Base-by-base conservation (phyloP, 2,888 invertebrate species). In the Disparrhopalites patrizii region DNA sequence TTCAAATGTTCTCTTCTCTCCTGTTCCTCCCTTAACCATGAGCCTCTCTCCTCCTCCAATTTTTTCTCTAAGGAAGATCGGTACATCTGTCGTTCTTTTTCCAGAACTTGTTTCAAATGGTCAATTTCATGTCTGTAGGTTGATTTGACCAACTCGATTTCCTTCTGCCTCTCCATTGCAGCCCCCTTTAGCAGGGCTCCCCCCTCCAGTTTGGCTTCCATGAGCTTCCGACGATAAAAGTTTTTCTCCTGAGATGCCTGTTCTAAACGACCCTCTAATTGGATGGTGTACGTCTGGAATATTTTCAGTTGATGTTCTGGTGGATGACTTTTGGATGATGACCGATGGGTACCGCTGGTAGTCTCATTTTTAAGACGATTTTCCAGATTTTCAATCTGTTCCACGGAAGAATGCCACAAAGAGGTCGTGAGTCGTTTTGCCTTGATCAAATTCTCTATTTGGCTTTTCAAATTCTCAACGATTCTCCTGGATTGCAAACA, bases 71-170 rank as follows among this genome's bases (percentile, higher is more conserved):
- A 4, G 2, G 38, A 18, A 5, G 25, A 47, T 10, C 40, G 10
- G 18, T 62, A 31, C 1, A 33, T 27, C 7, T 55, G 38, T 25
- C 62, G 20, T 8, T 62, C 55, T 23, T 61, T 68, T 15, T 61
- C 64, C 15, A 68, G 25, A 27, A 25, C 31, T 23, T 30, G 23
- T 47, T 67, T 66, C 10, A 66, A 40, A 33, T 66, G 51, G 23
- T 66, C 55, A 15, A 70, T 68, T 52, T 70, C 68, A 13, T 65
- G 56, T 4, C n/a, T 2, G 36, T 65, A 70, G 2, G 63, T 55
- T 1, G 20, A 23, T 54, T 68, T 68, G 1, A 62, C 56, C 1
- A 31, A 10, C 33, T 66, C 64, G 23, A 68, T 54, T 13, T 68
- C 70, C 23, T 38, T 57, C 5, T 43, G 28, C 43, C 38, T 63